These are phyloP conservation scores for Drosophila affinis DNA, from an alignment of 2,888 invertebrate species.

Conservation along the genomic window DNA sequence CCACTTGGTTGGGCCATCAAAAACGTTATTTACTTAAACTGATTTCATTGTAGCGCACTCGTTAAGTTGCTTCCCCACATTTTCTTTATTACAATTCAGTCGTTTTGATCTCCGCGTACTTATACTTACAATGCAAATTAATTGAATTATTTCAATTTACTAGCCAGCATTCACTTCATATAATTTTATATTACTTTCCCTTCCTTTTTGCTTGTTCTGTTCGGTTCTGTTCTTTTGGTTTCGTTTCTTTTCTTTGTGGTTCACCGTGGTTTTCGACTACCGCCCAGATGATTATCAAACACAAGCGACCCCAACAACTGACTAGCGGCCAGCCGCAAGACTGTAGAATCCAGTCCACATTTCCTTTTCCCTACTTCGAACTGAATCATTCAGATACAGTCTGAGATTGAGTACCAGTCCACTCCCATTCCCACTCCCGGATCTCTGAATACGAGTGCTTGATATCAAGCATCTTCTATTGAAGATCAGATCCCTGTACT, in stretches of 20 bases:
- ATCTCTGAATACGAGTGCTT: background rate
- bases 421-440: background rate
- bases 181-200: conserved; percentile 17
- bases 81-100: conserved; percentile 69
- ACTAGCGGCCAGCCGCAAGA: background rate
- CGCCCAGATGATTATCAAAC: background rate
- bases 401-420: background rate
- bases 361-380: background rate
- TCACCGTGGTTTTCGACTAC: background rate
- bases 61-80: conserved; percentile 66
- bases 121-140: conserved; percentile 81
- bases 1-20: conserved; percentile 51
- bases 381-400: background rate
- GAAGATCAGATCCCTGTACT: conserved; percentile 7
- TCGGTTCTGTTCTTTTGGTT: background rate
- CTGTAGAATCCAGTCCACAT: too few relatives aligned
- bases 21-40: conserved; percentile 69
- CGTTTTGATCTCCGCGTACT: conserved; percentile 53
- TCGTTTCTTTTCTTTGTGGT: background rate
- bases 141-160: conserved; percentile 82
- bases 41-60: conserved; percentile 50
- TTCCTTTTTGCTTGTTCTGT: conserved; percentile 3
- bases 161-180: conserved; percentile 27
- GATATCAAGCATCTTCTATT: conserved; percentile 24
- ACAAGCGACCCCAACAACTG: conserved; percentile 2